Conservation (phyloP, 2,888 invertebrate species). For the Lochmaea crataegi region DNA sequence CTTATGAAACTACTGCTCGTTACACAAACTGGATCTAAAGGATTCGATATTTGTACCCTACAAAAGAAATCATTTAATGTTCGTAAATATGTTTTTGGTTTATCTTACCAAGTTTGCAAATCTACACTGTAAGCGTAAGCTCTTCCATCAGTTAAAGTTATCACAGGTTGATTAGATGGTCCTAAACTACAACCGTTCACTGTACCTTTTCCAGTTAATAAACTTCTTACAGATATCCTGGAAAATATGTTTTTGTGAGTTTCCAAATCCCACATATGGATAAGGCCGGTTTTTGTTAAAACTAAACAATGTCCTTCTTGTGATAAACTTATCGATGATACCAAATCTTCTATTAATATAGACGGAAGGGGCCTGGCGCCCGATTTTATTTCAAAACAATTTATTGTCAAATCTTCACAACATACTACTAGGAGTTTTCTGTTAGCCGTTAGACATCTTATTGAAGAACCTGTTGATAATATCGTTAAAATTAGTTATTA, state of each 20-base stretch:
- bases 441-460: slow-evolving; percentile 72
- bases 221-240: slow-evolving; percentile 72
- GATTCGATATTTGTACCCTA: slow-evolving; percentile 69
- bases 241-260: slow-evolving; percentile 66
- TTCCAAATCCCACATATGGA: slow-evolving; percentile 74
- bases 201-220: slow-evolving; percentile 70
- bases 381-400: slow-evolving; percentile 70
- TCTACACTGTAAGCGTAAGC: slow-evolving; percentile 86
- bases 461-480: slow-evolving; percentile 68
- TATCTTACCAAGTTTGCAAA: slow-evolving; percentile 78
- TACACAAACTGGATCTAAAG: slow-evolving; percentile 68
- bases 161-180: slow-evolving; percentile 79
- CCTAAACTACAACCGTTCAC: slow-evolving; percentile 71
- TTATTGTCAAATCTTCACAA: slow-evolving; percentile 77
- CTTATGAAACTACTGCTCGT: slow-evolving; percentile 65
- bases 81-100: background rate
- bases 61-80: slow-evolving; percentile 28
- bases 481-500: background rate
- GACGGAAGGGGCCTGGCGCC: slow-evolving; percentile 68
- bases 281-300: slow-evolving; percentile 68
- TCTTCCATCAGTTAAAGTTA: slow-evolving; percentile 86
- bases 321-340: slow-evolving; percentile 70
- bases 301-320: slow-evolving; percentile 67
- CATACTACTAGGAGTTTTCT: slow-evolving; percentile 72
- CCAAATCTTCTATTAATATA: slow-evolving; percentile 69